Conservation (phyloP, 1,140 invertebrate genomes). For the Drosophila arawakana region DNA sequence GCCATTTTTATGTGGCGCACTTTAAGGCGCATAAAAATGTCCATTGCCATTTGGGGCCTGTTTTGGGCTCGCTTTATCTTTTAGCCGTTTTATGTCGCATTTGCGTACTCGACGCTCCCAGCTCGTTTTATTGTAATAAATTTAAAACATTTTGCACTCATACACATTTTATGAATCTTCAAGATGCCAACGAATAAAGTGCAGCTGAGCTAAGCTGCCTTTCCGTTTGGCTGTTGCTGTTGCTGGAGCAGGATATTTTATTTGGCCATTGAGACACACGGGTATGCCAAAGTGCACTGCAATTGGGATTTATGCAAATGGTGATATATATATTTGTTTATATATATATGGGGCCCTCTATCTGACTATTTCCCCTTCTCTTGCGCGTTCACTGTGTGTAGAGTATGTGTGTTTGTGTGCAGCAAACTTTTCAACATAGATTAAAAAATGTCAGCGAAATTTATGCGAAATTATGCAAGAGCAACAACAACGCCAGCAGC, state of each 20-base stretch:
- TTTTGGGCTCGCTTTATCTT: constrained; percentile 65
- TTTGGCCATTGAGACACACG: constrained; percentile 80
- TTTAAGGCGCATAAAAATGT: constrained; percentile 79
- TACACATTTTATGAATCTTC: constrained; percentile 81
- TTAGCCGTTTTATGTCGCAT: constrained; percentile 80
- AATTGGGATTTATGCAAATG: constrained; percentile 82
- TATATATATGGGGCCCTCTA: constrained; percentile 1
- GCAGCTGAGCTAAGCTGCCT: constrained; percentile 67
- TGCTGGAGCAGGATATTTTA: constrained; percentile 64
- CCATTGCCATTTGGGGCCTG: constrained; percentile 55
- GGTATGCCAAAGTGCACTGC: constrained; percentile 72
- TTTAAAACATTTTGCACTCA: constrained; percentile 83
- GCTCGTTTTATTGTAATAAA: constrained; percentile 82
- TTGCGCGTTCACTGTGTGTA: neutral
- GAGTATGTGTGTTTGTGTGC: constrained; percentile 14
- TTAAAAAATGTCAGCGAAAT: constrained; percentile 79
- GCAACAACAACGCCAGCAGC: constrained; percentile 28
- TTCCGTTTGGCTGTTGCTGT: constrained; percentile 15
- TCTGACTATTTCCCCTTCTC: neutral
- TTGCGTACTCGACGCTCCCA: constrained; percentile 61
- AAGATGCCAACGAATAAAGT: constrained; percentile 65
- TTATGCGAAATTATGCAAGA: constrained; percentile 76
- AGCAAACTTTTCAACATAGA: constrained; percentile 75
- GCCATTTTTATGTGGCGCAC: constrained; percentile 70
- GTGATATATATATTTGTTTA: constrained; percentile 59